Percentiles rank a stretch among this genome's conserved stretches.
Evolutionary conservation across 2,888 invertebrate genomes (phyloP).

Genomic region (Chrysolina americana): DNA sequence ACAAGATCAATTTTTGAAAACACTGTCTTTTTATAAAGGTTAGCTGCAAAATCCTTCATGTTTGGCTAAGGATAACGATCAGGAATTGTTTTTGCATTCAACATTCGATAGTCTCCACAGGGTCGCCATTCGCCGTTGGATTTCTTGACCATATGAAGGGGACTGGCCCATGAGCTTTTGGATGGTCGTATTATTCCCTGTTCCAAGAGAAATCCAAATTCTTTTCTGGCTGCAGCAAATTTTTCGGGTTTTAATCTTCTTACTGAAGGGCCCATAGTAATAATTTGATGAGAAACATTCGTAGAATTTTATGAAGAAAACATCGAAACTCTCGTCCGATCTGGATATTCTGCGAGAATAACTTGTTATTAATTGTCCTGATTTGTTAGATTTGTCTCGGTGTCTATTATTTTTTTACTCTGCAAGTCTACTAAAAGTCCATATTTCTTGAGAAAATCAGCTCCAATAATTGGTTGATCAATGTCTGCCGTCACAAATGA

Average conservation of each 20-base stretch:
- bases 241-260: too few species aligned
- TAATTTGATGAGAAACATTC: neutral
- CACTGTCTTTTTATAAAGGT: neutral
- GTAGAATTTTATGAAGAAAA: neutral
- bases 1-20: neutral
- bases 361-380: too few species aligned
- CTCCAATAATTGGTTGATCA: slow-evolving; percentile 16
- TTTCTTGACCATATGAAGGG: neutral
- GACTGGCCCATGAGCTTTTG: neutral
- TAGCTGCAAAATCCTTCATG: neutral
- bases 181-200: too few species aligned
- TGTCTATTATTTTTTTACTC: too few species aligned
- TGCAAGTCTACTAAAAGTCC: neutral
- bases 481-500: neutral
- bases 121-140: neutral
- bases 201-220: too few species aligned
- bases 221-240: too few species aligned
- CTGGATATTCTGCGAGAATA: too few species aligned
- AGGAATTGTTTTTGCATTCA: neutral
- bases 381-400: too few species aligned
- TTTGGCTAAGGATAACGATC: neutral
- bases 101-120: neutral
- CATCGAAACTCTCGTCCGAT: neutral
- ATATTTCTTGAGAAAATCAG: neutral
- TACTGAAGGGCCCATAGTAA: neutral